Conservation (phyloP, 2,113 vertebrate species). For the Seriola rivoliana region DNA sequence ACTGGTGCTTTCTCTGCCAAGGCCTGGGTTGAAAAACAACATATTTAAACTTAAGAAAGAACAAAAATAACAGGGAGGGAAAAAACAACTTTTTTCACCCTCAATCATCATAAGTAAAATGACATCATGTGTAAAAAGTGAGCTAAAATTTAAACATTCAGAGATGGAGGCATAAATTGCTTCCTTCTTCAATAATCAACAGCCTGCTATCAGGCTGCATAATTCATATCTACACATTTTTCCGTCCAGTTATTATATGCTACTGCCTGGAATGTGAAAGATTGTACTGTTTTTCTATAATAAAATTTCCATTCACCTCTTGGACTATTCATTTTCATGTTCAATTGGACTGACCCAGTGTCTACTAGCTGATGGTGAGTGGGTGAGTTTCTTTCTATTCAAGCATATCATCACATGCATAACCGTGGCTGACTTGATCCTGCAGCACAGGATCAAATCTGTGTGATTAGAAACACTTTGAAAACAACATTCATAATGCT, state of each 20-base stretch:
- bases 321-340: slow-evolving; percentile 36
- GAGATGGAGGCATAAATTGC: not conserved
- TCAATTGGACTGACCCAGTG: slow-evolving; percentile 27
- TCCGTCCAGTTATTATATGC: not conserved
- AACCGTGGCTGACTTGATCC: slow-evolving; percentile 12
- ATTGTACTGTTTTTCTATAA: not conserved
- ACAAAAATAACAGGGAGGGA: not conserved
- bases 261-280: slow-evolving; percentile 3
- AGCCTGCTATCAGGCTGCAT: not conserved
- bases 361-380: slow-evolving; percentile 13
- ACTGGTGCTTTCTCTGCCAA: not conserved
- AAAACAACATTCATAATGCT: slow-evolving; percentile 16
- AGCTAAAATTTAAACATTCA: not conserved
- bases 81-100: not conserved
- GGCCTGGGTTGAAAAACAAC: not conserved
- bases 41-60: slow-evolving; percentile 6
- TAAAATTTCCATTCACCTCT: slow-evolving; percentile 29
- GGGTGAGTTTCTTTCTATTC: slow-evolving; percentile 29
- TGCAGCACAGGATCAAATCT: slow-evolving; percentile 12
- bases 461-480: slow-evolving; percentile 32
- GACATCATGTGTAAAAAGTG: not conserved
- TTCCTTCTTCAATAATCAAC: not conserved
- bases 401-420: slow-evolving; percentile 23
- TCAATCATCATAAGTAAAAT: not conserved
- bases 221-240: not conserved